A percentile compares a stretch with the other conserved stretches of the same genome.
Evolutionary conservation across 2,113 vertebrate genomes (phyloP).

Genomic region (Struthidea cinerea): DNA sequence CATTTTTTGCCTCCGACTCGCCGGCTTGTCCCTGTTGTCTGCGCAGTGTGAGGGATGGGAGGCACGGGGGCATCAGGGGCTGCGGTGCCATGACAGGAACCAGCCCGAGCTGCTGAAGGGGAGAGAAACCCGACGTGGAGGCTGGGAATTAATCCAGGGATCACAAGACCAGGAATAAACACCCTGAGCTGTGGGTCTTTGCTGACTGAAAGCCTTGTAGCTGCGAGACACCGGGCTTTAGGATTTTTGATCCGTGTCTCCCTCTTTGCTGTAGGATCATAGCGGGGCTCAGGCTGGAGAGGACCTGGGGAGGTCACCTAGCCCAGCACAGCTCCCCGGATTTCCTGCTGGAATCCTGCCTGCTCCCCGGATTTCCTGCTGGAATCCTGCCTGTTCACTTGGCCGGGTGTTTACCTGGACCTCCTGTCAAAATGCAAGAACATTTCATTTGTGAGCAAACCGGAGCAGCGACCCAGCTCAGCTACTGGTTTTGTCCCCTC

Average conservation of each 20-base stretch:
- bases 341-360: neutral
- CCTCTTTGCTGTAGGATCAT: neutral
- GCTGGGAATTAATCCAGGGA: neutral
- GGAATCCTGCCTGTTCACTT: rapidly evolving
- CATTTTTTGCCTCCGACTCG: rapidly evolving
- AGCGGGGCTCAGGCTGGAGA: neutral
- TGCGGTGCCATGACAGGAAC: neutral
- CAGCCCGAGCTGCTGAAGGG: neutral
- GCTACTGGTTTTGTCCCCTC: rapidly evolving
- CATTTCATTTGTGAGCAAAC: rapidly evolving
- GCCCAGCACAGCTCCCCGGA: neutral
- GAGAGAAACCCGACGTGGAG: neutral
- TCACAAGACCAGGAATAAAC: neutral
- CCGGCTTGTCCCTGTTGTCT: rapidly evolving
- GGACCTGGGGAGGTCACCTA: neutral
- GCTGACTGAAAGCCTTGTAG: neutral
- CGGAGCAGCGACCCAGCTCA: rapidly evolving
- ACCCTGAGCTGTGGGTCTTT: neutral
- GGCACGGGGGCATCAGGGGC: neutral
- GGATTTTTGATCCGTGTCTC: neutral
- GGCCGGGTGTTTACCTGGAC: rapidly evolving
- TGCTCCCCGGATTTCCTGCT: neutral
- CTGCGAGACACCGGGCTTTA: rapidly evolving
- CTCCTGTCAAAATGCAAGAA: rapidly evolving
- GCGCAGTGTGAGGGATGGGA: neutral